phyloP scores from a whole-genome alignment of 2,888 invertebrate species.

The Atrina japonica region DNA sequence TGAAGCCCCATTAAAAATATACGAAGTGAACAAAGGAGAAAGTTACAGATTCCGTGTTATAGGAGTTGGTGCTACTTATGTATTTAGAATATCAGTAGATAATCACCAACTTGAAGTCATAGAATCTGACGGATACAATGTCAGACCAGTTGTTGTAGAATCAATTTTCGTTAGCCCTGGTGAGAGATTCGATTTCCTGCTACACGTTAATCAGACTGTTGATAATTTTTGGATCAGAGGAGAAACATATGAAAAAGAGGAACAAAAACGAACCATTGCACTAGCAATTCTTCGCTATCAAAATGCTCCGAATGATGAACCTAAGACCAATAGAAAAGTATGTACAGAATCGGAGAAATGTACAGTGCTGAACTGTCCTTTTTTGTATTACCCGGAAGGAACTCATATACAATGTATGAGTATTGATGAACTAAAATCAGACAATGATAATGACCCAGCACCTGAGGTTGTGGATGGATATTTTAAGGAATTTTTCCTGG shows the following conservation, averaged over 20 bases:
- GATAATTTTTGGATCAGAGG: constrained; percentile 63
- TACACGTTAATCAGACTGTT: constrained; percentile 46
- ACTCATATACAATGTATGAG: constrained; percentile 43
- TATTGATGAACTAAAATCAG: constrained; percentile 41
- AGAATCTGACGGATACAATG: constrained; percentile 54
- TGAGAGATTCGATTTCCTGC: constrained; percentile 57
- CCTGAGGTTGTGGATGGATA: constrained; percentile 38
- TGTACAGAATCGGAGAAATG: constrained; percentile 50
- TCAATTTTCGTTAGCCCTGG: constrained; percentile 53
- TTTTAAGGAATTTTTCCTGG: constrained; percentile 67
- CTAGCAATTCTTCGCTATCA: constrained; percentile 36
- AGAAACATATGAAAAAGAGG: constrained; percentile 41
- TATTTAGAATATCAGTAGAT: constrained; percentile 56
- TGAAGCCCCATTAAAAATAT: constrained; percentile 46
- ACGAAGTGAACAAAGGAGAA: constrained; percentile 35
- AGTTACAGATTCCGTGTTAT: constrained; percentile 58
- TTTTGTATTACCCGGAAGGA: constrained; percentile 42
- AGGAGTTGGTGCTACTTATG: constrained; percentile 48
- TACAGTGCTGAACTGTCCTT: constrained; percentile 61
- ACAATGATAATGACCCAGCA: constrained; percentile 34
- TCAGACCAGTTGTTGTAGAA: constrained; percentile 51
- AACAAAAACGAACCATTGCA: constrained; percentile 29
- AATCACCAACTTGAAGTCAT: constrained; percentile 53
- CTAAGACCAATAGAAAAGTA: neutral
- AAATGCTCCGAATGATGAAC: constrained; percentile 15